phyloP scores from a whole-genome alignment of 2,113 vertebrate species.

The Tyto alba region DNA sequence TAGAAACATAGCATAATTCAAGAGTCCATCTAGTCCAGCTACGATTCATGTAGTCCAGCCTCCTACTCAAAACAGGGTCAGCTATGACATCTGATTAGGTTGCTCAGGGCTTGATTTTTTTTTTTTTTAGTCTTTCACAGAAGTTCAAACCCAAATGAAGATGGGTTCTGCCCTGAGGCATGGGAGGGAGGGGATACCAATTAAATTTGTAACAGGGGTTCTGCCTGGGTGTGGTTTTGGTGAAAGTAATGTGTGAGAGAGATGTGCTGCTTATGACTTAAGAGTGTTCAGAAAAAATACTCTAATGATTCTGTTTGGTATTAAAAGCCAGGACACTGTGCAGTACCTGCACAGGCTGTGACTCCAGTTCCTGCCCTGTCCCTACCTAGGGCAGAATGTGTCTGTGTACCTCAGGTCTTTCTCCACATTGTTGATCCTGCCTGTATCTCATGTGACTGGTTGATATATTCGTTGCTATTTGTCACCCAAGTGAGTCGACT shows the following conservation, averaged over 20 bases:
- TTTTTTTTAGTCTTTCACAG: neutral
- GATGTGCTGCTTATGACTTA: neutral
- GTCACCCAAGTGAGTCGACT: neutral
- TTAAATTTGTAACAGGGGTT: neutral
- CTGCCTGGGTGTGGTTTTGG: neutral
- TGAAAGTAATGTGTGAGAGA: neutral
- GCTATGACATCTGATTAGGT: neutral
- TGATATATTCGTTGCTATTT: neutral
- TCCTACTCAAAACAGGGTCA: neutral
- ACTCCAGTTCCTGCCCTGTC: neutral
- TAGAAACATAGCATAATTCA: neutral
- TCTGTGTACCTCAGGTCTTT: neutral
- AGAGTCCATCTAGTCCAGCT: too few species aligned
- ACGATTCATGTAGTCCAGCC: neutral
- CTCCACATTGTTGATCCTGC: neutral
- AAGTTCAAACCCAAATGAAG: neutral
- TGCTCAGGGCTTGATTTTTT: neutral
- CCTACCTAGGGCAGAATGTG: neutral
- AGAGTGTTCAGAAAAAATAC: neutral
- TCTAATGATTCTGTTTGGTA: neutral
- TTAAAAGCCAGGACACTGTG: neutral
- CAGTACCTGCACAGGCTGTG: neutral
- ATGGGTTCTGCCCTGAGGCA: neutral
- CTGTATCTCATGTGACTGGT: neutral
- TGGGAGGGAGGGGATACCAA: neutral